Evolutionary conservation across 2,888 invertebrate genomes (phyloP).

Genomic region (Schizaphis graminum): DNA sequence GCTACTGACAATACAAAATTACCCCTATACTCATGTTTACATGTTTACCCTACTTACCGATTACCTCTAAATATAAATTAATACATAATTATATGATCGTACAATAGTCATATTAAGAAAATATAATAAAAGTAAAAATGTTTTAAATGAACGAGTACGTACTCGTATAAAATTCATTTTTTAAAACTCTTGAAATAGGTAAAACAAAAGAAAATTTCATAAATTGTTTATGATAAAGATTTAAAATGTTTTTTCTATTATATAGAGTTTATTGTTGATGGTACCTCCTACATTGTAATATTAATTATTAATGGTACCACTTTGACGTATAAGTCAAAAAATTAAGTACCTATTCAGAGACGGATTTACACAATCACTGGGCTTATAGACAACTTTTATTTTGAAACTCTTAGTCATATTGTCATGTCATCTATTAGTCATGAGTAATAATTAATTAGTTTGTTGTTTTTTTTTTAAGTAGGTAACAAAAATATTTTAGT

Average conservation of each 20-base stretch:
- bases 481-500: too few relatives aligned
- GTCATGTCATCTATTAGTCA: too few relatives aligned
- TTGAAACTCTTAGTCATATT: too few relatives aligned
- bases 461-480: too few relatives aligned
- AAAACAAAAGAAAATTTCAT: background rate
- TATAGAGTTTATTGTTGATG: background rate
- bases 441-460: too few relatives aligned
- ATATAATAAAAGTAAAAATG: background rate
- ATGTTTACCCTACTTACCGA: background rate
- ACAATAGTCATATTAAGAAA: background rate
- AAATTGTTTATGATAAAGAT: background rate
- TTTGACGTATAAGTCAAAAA: too few relatives aligned
- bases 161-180: background rate
- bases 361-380: too few relatives aligned
- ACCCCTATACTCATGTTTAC: background rate
- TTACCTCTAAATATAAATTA: background rate
- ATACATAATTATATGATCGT: background rate
- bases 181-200: background rate
- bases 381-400: too few relatives aligned
- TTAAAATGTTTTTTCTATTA: background rate
- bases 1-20: background rate
- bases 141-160: background rate
- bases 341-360: too few relatives aligned
- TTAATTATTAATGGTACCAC: too few relatives aligned
- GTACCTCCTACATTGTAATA: background rate